A percentile compares a stretch with the other conserved stretches of the same genome.
phyloP scores from a whole-genome alignment of 2,113 vertebrate genomes.

The Phylloscopus trochilus region DNA sequence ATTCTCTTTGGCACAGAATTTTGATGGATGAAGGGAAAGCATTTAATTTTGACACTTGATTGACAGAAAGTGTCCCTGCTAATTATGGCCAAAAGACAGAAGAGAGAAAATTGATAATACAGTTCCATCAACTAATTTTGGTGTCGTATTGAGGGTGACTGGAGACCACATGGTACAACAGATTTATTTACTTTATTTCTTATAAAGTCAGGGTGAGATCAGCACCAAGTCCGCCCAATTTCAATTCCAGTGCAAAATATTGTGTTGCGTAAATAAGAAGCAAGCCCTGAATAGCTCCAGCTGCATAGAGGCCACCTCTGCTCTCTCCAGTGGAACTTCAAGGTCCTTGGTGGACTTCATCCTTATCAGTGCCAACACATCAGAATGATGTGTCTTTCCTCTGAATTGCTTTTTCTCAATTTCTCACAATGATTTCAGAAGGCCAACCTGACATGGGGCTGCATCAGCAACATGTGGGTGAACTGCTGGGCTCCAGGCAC shows the following conservation, averaged over 20 bases:
- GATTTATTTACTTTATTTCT: neutral
- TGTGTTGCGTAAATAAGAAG: neutral
- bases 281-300: neutral
- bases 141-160: neutral
- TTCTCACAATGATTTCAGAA: neutral
- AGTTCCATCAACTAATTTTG: neutral
- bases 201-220: neutral
- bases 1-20: neutral
- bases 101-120: neutral
- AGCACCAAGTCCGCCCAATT: neutral
- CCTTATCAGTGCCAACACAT: accelerated
- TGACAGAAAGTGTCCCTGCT: neutral
- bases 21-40: neutral
- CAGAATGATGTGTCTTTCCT: accelerated
- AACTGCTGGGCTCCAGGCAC: neutral
- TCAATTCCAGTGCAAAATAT: neutral
- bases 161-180: neutral
- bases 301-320: neutral
- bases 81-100: neutral
- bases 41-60: neutral
- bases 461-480: accelerated
- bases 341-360: neutral
- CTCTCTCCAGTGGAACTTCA: neutral
- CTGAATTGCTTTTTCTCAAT: neutral
- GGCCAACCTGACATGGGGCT: accelerated